Evolutionary conservation across 2,113 vertebrate species (phyloP), one percentile per base, ranked within the genome.

Genomic region (Tupaia tana): DNA sequence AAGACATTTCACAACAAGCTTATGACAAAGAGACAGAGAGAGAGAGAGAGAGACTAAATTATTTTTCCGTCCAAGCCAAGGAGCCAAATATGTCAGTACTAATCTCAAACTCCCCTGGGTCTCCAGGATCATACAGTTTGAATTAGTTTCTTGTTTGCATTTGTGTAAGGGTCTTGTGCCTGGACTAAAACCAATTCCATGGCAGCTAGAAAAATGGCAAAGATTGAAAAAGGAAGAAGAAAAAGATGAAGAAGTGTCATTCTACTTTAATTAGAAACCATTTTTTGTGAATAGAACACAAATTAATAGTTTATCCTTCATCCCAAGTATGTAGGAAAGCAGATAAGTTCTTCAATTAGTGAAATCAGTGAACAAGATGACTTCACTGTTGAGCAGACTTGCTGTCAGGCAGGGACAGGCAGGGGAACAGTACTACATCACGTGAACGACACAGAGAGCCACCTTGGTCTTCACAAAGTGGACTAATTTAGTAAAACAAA

Each of bases 341-440:
- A 95, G 67, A 29, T 82, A 89, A 92, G 24, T 69, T 91, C 75
- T 96, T 90, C 81, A 98, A 75, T 97, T 96, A 94, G 82, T 56
- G 86, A 96, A 95, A 95, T 88, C 93, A 88, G 70, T 92, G 89
- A 91, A n/a, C 59, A 64, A 67, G 34, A 82, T 59, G 86, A 89
- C 81, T 86, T 86, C 96, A 81, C 71, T 69, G 77, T 20, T 91
- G 89, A 91, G 43, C 52, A 81, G 79, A 86, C 58, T 24, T 80
- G 29, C 91, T 93, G 54, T 52, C 14, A 85, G 67, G 29, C 20
- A 56, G 80, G 13, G 74, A 83, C 25, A 63, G 0, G 0, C 34
- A 61, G 19, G 20, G 54, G 29, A 94, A 79, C 80, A 4, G 73
- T 6, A 0, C 43, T 58, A 4, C 43, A 31, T 71, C 29, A 31